Conservation (phyloP, 2,888 invertebrate genomes). For the Pyrochroa serraticornis region DNA sequence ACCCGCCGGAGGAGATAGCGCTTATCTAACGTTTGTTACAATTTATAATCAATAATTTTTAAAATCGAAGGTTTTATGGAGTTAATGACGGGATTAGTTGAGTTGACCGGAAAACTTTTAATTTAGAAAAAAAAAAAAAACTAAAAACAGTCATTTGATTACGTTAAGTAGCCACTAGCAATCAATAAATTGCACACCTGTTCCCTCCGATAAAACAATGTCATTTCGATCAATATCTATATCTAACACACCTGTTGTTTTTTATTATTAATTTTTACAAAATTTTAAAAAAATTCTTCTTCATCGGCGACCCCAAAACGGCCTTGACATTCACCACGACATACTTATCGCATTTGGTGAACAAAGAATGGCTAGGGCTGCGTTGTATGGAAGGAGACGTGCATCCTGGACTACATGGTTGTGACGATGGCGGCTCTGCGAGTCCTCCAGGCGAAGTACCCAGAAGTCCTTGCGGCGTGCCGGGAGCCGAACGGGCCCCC, state of each 20-base stretch:
- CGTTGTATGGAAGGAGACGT: conserved; percentile 45
- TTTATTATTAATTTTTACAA: not conserved
- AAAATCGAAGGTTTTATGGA: no score
- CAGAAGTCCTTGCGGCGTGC: conserved; percentile 66
- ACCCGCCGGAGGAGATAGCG: no score
- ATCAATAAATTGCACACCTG: not conserved
- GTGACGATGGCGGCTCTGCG: conserved; percentile 37
- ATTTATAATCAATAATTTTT: no score
- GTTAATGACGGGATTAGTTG: no score
- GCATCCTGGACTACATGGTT: conserved; percentile 51
- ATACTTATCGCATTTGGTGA: conserved; percentile 56
- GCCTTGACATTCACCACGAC: conserved; percentile 28
- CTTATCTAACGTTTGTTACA: no score
- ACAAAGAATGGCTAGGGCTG: conserved; percentile 55
- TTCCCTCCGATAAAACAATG: not conserved
- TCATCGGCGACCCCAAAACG: not conserved
- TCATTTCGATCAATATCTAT: not conserved
- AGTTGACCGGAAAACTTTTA: no score
- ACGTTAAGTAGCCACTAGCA: no score
- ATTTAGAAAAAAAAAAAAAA: no score
- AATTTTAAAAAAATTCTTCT: no score
- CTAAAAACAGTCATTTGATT: no score
- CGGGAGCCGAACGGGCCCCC: conserved; percentile 73
- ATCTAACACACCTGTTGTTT: not conserved
- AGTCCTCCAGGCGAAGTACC: conserved; percentile 40